These are phyloP conservation scores for Antrozous pallidus DNA, from an alignment of 2,797 vertebrate genomes.

Conservation along the genomic window DNA sequence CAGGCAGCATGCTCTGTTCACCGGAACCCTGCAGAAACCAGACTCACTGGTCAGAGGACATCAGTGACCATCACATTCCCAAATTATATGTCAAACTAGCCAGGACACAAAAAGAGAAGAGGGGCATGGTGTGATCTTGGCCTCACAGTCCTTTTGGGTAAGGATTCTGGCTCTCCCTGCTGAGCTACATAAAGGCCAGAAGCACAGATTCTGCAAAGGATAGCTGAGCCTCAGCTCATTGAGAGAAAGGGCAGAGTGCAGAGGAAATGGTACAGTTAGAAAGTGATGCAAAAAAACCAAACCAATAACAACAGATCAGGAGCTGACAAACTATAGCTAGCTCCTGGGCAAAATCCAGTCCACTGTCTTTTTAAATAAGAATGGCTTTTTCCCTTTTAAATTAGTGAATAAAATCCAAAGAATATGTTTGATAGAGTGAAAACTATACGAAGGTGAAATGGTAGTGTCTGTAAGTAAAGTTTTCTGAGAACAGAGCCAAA, in stretches of 20 bases:
- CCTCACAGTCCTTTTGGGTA: neutral
- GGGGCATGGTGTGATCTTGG: neutral
- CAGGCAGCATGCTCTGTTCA: neutral
- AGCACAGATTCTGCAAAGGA: neutral
- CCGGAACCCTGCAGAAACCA: neutral
- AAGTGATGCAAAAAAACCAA: neutral
- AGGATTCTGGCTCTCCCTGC: neutral
- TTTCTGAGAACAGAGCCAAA: neutral
- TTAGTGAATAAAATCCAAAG: neutral
- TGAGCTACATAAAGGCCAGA: neutral
- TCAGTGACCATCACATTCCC: neutral
- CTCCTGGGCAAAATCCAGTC: neutral
- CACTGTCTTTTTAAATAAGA: neutral
- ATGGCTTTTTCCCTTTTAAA: neutral
- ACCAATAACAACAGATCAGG: neutral
- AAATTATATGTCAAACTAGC: neutral
- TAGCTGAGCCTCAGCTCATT: neutral
- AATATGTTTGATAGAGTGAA: neutral
- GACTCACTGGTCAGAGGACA: neutral
- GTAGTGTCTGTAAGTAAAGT: neutral
- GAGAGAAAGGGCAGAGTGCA: neutral
- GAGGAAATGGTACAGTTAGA: neutral
- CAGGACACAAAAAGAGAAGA: neutral
- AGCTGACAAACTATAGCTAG: neutral
- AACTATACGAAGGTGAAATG: neutral